Percentiles rank a stretch among this genome's conserved stretches.
phyloP scores from a whole-genome alignment of 2,797 vertebrate species.

The Ctenopoma multispine region DNA sequence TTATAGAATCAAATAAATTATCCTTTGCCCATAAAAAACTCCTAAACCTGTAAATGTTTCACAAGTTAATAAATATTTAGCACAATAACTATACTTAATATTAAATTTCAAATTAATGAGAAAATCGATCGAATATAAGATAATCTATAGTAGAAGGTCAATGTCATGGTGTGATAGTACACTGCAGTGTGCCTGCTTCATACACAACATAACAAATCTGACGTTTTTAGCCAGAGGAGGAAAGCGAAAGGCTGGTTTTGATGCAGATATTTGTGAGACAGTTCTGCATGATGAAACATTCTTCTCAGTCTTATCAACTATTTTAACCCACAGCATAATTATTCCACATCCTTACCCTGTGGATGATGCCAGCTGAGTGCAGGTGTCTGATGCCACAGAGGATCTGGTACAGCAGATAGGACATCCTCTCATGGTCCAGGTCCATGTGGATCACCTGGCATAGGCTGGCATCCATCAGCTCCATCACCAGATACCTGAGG shows the following conservation, averaged over 20 bases:
- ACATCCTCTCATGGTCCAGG: slow-evolving; percentile 98
- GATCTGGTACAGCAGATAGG: slow-evolving; percentile 98
- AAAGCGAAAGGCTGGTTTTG: background rate
- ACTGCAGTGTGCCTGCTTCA: background rate
- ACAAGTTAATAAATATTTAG: too few relatives aligned
- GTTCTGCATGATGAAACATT: slow-evolving; percentile 14
- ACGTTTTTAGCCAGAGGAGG: background rate
- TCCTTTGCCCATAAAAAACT: too few relatives aligned
- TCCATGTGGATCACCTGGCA: slow-evolving; percentile 99
- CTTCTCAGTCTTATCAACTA: background rate
- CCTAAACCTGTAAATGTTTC: too few relatives aligned
- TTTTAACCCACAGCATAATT: background rate
- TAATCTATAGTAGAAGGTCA: too few relatives aligned
- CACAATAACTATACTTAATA: too few relatives aligned
- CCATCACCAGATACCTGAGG: slow-evolving; percentile 95
- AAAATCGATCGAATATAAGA: too few relatives aligned
- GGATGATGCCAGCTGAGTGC: slow-evolving; percentile 97
- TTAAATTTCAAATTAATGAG: too few relatives aligned
- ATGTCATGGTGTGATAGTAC: too few relatives aligned
- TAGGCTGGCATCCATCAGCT: slow-evolving; percentile 97
- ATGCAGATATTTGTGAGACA: background rate
- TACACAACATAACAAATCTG: background rate
- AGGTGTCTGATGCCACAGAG: slow-evolving; percentile 97
- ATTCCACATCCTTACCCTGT: slow-evolving; percentile 87
- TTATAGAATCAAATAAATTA: background rate